Evolutionary conservation across 1,140 invertebrate species (phyloP).

Genomic region (Brachionus sp.): DNA sequence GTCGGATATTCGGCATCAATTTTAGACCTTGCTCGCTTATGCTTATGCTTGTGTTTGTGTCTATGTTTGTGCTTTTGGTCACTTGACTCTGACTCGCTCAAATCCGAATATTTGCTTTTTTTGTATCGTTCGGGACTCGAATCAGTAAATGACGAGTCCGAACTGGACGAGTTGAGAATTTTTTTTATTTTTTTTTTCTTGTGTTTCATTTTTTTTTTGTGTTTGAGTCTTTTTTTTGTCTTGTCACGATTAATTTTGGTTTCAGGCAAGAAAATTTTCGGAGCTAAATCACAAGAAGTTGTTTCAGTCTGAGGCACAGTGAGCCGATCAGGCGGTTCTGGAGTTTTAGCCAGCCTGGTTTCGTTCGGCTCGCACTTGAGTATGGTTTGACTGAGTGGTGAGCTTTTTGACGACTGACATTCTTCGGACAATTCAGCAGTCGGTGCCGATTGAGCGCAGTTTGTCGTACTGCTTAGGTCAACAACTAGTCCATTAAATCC

Average conservation of each 20-base stretch:
- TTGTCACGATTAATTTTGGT: background rate
- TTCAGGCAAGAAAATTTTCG: background rate
- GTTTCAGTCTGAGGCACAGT: background rate
- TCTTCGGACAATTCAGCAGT: background rate
- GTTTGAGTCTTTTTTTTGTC: background rate
- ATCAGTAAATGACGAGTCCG: background rate
- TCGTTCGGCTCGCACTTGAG: background rate
- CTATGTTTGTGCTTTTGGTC: background rate
- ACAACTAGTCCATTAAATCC: background rate
- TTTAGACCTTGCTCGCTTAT: background rate
- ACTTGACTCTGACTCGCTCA: background rate
- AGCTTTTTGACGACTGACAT: background rate
- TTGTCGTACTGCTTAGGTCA: background rate
- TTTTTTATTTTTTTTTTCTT: constrained; percentile 26
- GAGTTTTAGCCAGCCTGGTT: no score
- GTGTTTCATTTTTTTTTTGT: constrained; percentile 13
- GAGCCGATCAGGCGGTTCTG: background rate
- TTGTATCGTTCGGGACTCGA: background rate
- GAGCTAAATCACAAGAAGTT: background rate
- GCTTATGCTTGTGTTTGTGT: background rate
- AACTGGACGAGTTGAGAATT: constrained; percentile 5
- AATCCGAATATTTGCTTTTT: background rate
- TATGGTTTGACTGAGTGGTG: background rate
- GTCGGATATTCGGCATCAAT: background rate
- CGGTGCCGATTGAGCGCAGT: background rate